Evolutionary conservation across 1,140 invertebrate genomes (phyloP), one percentile per base, ranked within the genome.

Genomic region (Eciton burchellii): DNA sequence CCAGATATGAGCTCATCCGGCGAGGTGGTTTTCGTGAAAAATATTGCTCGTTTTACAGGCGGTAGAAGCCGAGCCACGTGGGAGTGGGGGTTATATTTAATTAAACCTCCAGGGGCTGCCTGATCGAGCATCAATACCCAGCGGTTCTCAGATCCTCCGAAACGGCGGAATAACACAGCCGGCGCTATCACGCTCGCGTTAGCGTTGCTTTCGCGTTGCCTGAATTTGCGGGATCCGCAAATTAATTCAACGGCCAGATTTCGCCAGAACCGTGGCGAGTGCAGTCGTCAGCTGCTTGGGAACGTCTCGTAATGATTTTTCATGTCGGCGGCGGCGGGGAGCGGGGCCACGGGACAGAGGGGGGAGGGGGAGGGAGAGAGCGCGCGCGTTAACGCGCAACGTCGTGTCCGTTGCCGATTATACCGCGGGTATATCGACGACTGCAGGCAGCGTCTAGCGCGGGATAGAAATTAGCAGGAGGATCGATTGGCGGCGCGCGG

Each of bases 41-140:
- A 92, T 91, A 92, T 91, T 86, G 87, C 89, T 89, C 87, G 90
- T 88, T 91, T 85, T 85, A 85, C 81, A 85, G 74, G 70, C 83
- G 71, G 68, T 57, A 66, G 73, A 60, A 60, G 70, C 79, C 54
- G 54, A 60, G 71, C 85, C n/a, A 68, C 84, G 81, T 76, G 56
- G 24, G 84, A 62, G 88, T 65, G 89, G 87, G 91, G 88, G 89
- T 90, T 93, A 92, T 93, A 93, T 93, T 93, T 93, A 93, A 93
- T 93, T 93, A 93, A 93, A 93, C 90, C 93, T 91, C 88, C 86
- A 87, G 92, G 91, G 92, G 91, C 88, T 92, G 90, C 87, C 91
- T 90, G 92, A 93, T 93, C 92, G 91, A 90, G 91, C 92, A 93
- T 93, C 92, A 93, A 93, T 93, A 93, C 92, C 86, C 89, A 92